These are phyloP conservation scores for Aquatica leii DNA, from an alignment of 2,888 invertebrate genomes.

Conservation along the genomic window DNA sequence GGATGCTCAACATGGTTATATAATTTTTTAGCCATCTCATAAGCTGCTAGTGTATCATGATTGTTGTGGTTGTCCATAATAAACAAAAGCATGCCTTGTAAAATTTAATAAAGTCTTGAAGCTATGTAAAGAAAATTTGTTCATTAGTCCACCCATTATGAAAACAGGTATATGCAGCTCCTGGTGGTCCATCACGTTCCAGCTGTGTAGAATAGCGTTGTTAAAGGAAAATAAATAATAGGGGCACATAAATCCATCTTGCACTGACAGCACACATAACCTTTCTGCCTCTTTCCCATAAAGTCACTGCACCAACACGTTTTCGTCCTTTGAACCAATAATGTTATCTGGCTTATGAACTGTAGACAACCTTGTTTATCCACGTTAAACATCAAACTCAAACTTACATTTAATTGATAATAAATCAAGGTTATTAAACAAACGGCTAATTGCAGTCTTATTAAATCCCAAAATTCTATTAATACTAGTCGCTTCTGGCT, in stretches of 20 bases:
- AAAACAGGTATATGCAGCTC: constrained; percentile 25
- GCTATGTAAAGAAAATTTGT: constrained; percentile 20
- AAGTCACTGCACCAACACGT: constrained; percentile 19
- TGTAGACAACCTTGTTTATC: constrained; percentile 11
- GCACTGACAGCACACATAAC: constrained; percentile 24
- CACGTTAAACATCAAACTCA: constrained; percentile 1
- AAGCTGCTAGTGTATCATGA: constrained; percentile 4
- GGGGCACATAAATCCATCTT: constrained; percentile 21
- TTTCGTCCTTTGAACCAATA: constrained; percentile 23
- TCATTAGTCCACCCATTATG: constrained; percentile 29
- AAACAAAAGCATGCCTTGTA: constrained; percentile 17
- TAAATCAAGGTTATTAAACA: not conserved
- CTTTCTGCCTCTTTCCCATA: constrained; percentile 20
- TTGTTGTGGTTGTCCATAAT: constrained; percentile 17
- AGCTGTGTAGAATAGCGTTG: constrained; percentile 17
- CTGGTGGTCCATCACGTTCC: constrained; percentile 19
- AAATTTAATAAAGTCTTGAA: constrained; percentile 18
- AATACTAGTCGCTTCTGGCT: constrained; percentile 1
- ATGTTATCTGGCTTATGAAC: constrained; percentile 23
- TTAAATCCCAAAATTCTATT: constrained; percentile 1
- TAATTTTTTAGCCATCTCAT: constrained; percentile 1
- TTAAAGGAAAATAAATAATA: constrained; percentile 24
- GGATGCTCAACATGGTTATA: not conserved
- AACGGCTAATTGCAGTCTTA: not conserved
- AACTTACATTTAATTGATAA: constrained; percentile 8